Evolutionary conservation across 2,797 vertebrate species (phyloP).

Genomic region (Cichlasoma orientale): DNA sequence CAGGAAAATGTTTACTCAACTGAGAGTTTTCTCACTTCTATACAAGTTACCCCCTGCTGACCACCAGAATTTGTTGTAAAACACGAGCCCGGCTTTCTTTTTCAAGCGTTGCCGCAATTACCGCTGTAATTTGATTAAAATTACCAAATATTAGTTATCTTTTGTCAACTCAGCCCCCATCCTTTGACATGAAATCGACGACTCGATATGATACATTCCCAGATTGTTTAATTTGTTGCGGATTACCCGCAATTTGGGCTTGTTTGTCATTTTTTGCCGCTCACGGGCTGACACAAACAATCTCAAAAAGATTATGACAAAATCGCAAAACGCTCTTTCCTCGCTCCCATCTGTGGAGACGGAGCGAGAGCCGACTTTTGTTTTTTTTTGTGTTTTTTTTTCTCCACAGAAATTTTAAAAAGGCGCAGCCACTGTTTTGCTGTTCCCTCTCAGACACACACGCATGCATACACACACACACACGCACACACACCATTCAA

Average conservation of each 20-base stretch:
- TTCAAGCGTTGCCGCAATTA: not conserved
- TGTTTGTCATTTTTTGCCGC: not conserved
- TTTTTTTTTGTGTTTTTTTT: constrained; percentile 22
- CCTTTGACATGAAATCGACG: constrained; percentile 24
- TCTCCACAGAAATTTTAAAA: constrained; percentile 40
- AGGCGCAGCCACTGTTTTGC: constrained; percentile 35
- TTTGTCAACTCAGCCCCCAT: constrained; percentile 39
- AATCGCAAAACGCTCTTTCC: constrained; percentile 43
- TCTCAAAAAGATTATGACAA: constrained; percentile 7
- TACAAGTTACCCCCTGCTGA: not conserved
- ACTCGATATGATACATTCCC: constrained; percentile 19
- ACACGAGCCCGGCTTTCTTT: not conserved
- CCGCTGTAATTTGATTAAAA: not conserved
- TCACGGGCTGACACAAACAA: not conserved
- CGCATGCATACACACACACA: not conserved
- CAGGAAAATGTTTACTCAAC: not conserved
- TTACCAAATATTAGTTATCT: constrained; percentile 41
- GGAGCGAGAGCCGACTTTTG: constrained; percentile 1
- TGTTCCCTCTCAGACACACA: not conserved
- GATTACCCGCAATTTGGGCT: not conserved
- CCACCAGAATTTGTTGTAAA: not conserved
- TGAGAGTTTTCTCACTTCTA: not conserved
- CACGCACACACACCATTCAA: constrained; percentile 6
- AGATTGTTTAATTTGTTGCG: constrained; percentile 6
- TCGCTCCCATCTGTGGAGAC: constrained; percentile 24